Conservation (phyloP, 1,140 invertebrate genomes). For the Hormaphis cornu region DNA sequence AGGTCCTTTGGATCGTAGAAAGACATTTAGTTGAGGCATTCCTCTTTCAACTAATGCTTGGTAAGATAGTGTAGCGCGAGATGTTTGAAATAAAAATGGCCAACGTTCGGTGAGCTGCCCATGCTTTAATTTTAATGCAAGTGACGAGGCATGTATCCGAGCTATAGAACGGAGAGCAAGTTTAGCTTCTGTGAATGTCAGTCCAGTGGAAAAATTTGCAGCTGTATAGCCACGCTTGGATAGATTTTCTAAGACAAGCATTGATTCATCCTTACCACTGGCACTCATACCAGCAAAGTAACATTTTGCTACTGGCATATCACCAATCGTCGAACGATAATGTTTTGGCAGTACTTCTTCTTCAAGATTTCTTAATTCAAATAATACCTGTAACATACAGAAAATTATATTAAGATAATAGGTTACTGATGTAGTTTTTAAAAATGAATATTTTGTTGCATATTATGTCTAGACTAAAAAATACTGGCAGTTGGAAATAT, state of each 20-base stretch:
- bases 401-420: neutral
- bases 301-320: conserved; percentile 53
- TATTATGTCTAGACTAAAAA: too few species aligned
- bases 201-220: conserved; percentile 56
- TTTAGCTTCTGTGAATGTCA: conserved; percentile 54
- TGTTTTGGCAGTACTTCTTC: conserved; percentile 41
- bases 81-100: conserved; percentile 63
- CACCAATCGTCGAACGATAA: conserved; percentile 47
- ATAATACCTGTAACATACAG: conserved; percentile 50
- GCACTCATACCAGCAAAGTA: conserved; percentile 54
- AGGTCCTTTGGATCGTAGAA: conserved; percentile 55
- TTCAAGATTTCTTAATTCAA: conserved; percentile 51
- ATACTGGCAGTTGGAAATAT: too few species aligned
- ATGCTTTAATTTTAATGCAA: conserved; percentile 55
- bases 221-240: conserved; percentile 46
- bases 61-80: conserved; percentile 63
- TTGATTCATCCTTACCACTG: conserved; percentile 50
- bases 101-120: conserved; percentile 53
- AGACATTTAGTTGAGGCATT: conserved; percentile 59
- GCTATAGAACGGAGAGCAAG: conserved; percentile 61
- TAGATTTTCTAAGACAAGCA: conserved; percentile 55
- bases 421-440: too few species aligned
- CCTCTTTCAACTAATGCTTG: conserved; percentile 64
- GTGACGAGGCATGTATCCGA: conserved; percentile 57
- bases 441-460: too few species aligned